Conservation (phyloP, 2,888 invertebrate species). For the Chrysodeixis includens region DNA sequence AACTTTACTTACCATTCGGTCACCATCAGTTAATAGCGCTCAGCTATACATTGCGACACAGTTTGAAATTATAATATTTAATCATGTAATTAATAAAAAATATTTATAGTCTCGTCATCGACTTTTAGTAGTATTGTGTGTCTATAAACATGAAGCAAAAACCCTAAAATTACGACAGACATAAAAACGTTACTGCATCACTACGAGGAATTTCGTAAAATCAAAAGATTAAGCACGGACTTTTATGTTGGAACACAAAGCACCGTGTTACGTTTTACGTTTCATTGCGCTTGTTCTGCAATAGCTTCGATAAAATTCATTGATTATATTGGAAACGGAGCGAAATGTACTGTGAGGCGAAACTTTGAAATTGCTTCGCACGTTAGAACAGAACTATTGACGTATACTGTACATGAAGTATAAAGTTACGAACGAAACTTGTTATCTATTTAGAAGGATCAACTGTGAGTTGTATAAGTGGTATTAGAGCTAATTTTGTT, state of each 20-base stretch:
- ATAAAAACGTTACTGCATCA: constrained; percentile 31
- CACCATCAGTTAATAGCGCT: too few species aligned
- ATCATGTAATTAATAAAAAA: background rate
- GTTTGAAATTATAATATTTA: too few species aligned
- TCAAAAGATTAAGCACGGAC: constrained; percentile 23
- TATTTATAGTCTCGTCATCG: background rate
- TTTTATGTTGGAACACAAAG: constrained; percentile 31
- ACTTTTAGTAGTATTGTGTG: background rate
- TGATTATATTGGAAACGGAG: constrained; percentile 38
- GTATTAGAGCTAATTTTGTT: constrained; percentile 1
- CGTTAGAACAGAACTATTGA: background rate
- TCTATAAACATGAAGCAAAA: background rate
- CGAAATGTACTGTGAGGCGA: constrained; percentile 38
- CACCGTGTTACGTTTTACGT: constrained; percentile 35
- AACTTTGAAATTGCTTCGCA: constrained; percentile 30
- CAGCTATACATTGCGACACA: too few species aligned
- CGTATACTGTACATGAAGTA: background rate
- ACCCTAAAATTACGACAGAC: constrained; percentile 4
- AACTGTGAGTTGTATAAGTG: background rate
- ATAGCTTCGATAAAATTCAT: constrained; percentile 45
- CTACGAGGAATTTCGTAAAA: constrained; percentile 41
- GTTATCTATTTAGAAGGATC: background rate
- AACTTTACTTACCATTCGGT: too few species aligned
- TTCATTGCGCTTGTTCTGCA: constrained; percentile 37
- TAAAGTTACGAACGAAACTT: constrained; percentile 1